Base-by-base conservation (phyloP, 1,140 invertebrate species). In the Euschistus heros region DNA sequence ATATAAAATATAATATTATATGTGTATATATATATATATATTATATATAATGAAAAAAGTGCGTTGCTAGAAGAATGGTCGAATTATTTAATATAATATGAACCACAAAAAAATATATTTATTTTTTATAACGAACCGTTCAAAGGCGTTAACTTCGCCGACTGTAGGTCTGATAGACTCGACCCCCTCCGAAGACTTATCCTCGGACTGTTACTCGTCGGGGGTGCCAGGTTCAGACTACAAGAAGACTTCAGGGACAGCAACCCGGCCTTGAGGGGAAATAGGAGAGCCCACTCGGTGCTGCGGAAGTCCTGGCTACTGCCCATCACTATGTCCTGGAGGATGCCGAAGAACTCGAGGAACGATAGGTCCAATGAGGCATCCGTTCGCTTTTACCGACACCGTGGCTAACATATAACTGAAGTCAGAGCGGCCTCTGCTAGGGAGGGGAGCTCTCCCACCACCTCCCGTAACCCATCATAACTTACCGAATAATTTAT, bases 161-260 rank as follows among this genome's bases (percentile, higher is more conserved):
- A 62, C 13, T 79, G 74, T 1, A 86, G 73, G 69, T 84, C 86
- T 70, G 86, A 84, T 67, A 88, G 75, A 67, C 87, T 86, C 0
- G 85, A 87, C 0, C 86, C 83, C 2, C 86, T 77, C 27, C 86
- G 79, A 61, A 86, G 83, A 30, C 79, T 73, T 27, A 81, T 69
- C 10, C 81, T 68, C 3, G 67, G 33, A 1, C 47, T 33, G 6
- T 44, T 6, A 1, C 57, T 14, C 24, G 57, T 47, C 50, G 57
- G 30, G 70, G 73, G 26, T 71, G 76, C 54, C 8, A 37, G 73
- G 46, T 71, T 71, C 77, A 57, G 54, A 22, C 54, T 57, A 26
- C 55, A 70, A 74, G 0, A 79, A 0, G 80, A 81, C 69, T 80
- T 82, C 74, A 82, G 78, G 7, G 80, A 75, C 68, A 83, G 81